These are phyloP conservation scores for Grammomys surdaster DNA, from an alignment of 2,113 vertebrate species.

Conservation along the genomic window DNA sequence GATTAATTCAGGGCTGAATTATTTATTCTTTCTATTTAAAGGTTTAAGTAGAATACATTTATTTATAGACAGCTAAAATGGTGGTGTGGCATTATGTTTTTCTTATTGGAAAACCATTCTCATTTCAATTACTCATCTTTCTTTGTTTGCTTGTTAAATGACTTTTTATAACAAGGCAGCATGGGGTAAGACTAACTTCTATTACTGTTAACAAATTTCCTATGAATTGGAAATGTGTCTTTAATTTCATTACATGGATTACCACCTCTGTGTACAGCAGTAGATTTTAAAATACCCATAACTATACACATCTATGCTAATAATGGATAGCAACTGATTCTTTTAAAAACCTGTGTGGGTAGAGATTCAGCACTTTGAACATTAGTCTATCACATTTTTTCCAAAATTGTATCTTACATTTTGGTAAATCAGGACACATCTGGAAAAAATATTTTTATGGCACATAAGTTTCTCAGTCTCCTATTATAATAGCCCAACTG, in stretches of 20 bases:
- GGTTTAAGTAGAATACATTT: constrained; percentile 65
- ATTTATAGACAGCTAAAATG: constrained; percentile 30
- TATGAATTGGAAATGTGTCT: background rate
- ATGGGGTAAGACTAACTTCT: background rate
- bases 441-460: constrained; percentile 60
- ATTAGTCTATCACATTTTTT: constrained; percentile 33
- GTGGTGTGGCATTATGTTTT: background rate
- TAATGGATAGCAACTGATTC: background rate
- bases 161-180: background rate
- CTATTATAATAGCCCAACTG: constrained; percentile 44
- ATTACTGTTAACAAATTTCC: background rate
- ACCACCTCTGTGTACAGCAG: background rate
- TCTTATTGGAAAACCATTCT: constrained; percentile 2
- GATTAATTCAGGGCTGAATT: constrained; percentile 49
- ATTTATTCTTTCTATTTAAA: constrained; percentile 69
- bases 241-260: background rate
- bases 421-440: constrained; percentile 57
- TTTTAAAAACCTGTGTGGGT: background rate
- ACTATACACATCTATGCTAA: background rate
- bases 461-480: constrained; percentile 18
- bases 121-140: constrained; percentile 50
- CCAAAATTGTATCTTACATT: constrained; percentile 36
- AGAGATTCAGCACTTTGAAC: background rate
- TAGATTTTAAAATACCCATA: background rate
- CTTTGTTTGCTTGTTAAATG: constrained; percentile 52